phyloP scores from a whole-genome alignment of 2,888 invertebrate species.

The Chydorus sphaericus region DNA sequence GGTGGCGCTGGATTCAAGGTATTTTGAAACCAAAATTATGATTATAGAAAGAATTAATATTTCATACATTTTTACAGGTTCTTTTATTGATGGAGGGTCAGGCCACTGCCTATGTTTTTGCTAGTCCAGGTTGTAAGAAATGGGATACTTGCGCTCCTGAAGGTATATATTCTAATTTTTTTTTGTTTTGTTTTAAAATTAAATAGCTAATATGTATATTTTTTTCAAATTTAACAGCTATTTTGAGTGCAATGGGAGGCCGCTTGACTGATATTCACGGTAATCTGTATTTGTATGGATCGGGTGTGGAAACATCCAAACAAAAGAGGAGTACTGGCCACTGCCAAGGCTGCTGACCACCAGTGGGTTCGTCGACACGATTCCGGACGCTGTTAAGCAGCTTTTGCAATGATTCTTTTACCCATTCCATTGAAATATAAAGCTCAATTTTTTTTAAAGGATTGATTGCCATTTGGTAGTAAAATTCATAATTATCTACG shows the following conservation, averaged over 20 bases:
- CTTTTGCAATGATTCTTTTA: no score
- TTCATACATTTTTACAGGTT: no score
- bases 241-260: slow-evolving; percentile 76
- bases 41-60: not conserved
- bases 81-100: slow-evolving; percentile 79
- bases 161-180: no score
- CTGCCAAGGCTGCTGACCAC: slow-evolving; percentile 57
- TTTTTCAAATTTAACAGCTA: no score
- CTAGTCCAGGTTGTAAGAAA: slow-evolving; percentile 87
- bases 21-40: slow-evolving; percentile 14
- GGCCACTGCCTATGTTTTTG: slow-evolving; percentile 93
- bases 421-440: no score
- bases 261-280: slow-evolving; percentile 69
- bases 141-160: slow-evolving; percentile 99
- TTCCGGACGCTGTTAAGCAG: slow-evolving; percentile 40
- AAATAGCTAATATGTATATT: no score
- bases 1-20: slow-evolving; percentile 97
- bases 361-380: slow-evolving; percentile 49
- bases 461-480: no score
- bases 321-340: slow-evolving; percentile 78
- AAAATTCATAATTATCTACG: no score
- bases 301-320: slow-evolving; percentile 52
- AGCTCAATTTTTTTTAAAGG: no score
- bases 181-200: no score
- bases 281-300: slow-evolving; percentile 32